Base-by-base conservation (phyloP, 1,140 invertebrate genomes). In the Leptopilina boulardi region DNA sequence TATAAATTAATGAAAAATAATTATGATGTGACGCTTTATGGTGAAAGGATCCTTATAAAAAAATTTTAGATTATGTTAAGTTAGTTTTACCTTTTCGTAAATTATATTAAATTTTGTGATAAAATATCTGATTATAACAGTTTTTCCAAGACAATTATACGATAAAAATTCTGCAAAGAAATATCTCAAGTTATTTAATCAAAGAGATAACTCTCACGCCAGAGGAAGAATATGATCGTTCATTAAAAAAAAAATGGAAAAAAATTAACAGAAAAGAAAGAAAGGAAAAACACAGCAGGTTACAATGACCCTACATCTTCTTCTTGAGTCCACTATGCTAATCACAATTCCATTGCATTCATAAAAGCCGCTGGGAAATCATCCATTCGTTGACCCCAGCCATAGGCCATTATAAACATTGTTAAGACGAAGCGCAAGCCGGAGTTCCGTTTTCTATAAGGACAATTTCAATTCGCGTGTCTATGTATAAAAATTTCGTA, bases 251-350 rank as follows among this genome's bases (percentile, higher is more conserved):
- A 66, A 10, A 56, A 56, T 21, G 5, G 21, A 54, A 51, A n/a
- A n/a, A n/a, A n/a, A n/a, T n/a, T n/a, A n/a, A n/a, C n/a, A n/a
- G n/a, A n/a, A n/a, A n/a, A n/a, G 44, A n/a, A 54, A 56, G 21
- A 56, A 66, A 30, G 26, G 2, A 66, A 30, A 30, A 30, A 59
- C 56, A 59, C 23, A 30, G 19, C 9, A 56, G 56, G 10, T 66
- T 30, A 66, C 56, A 66, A 66, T 66, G 71, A 72, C 38, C 56
- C 26, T 66, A 66, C 56, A 66, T 66, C 56, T 66, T 66, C 56
- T 66, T 30, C 56, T 66, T 38, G 13, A 66, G 56, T 34, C 56
- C 26, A 8, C 34, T 66, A 66, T 66, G 56, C 56, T 66, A 66
- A 66, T 66, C 56, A 66, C 56, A 30, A 66, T 66, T 30, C 21